Conservation (phyloP, 2,888 invertebrate species). For the Carabus problematicus region DNA sequence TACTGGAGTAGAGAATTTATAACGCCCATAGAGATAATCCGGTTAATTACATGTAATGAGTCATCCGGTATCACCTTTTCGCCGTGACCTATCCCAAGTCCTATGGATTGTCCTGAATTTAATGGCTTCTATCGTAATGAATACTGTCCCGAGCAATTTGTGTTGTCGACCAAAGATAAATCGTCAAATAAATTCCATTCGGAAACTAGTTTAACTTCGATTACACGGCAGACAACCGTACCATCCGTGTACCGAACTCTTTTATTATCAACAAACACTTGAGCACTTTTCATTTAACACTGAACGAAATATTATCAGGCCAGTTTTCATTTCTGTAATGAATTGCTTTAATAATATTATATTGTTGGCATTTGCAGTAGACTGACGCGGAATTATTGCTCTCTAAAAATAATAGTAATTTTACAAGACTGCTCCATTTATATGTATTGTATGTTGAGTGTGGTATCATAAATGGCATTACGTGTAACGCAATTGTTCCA, state of each 20-base stretch:
- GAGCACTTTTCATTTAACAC: no score
- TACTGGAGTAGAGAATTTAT: constrained; percentile 37
- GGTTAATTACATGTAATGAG: constrained; percentile 42
- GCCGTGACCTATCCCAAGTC: constrained; percentile 37
- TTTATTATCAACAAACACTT: background rate
- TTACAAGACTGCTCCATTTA: no score
- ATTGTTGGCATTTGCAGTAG: no score
- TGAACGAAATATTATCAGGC: no score
- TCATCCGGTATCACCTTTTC: constrained; percentile 41
- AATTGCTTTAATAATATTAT: no score
- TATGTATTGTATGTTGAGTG: no score
- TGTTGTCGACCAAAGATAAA: constrained; percentile 36
- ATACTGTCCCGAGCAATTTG: constrained; percentile 42
- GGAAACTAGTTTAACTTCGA: constrained; percentile 37
- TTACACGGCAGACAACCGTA: constrained; percentile 30
- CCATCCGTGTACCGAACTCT: constrained; percentile 9
- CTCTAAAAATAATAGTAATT: no score
- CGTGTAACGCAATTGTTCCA: no score
- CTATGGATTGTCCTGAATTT: constrained; percentile 41
- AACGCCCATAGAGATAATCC: constrained; percentile 35
- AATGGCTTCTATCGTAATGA: constrained; percentile 40
- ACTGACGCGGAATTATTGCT: no score
- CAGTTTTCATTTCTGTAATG: no score
- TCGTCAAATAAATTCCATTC: constrained; percentile 40
- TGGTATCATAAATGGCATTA: no score